Conservation (phyloP, 2,797 vertebrate genomes). For the Dermochelys coriacea region DNA sequence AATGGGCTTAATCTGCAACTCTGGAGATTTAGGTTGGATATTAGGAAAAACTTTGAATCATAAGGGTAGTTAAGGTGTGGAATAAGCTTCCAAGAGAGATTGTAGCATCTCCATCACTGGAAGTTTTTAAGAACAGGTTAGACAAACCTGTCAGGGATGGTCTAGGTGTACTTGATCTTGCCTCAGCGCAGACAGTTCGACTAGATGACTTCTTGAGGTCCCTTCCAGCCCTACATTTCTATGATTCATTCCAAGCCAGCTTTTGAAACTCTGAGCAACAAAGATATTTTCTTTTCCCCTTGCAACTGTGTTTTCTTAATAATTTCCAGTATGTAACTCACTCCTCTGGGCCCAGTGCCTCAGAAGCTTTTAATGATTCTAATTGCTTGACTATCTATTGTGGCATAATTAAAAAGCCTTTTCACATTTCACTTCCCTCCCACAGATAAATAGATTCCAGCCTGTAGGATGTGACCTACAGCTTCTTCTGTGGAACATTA, state of each 20-base stretch:
- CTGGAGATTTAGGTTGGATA: not conserved
- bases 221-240: not conserved
- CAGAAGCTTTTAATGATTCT: slow-evolving; percentile 42
- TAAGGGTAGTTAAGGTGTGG: not conserved
- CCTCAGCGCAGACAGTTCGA: not conserved
- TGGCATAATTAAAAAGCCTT: slow-evolving; percentile 46
- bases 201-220: not conserved
- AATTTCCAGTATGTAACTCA: slow-evolving; percentile 3
- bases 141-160: not conserved
- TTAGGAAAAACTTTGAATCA: not conserved
- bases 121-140: not conserved
- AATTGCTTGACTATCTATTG: slow-evolving; percentile 47
- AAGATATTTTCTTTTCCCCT: not conserved
- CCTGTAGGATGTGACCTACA: slow-evolving; percentile 31
- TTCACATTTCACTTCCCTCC: slow-evolving; percentile 32
- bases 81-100: not conserved
- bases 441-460: slow-evolving; percentile 34
- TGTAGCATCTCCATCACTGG: not conserved
- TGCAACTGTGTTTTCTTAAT: not conserved
- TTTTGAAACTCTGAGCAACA: not conserved
- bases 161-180: not conserved
- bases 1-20: not conserved
- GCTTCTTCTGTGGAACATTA: slow-evolving; percentile 29
- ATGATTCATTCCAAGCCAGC: not conserved
- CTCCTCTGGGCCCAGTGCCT: not conserved